Evolutionary conservation across 2,888 invertebrate species (phyloP).

Genomic region (Altica lythri): DNA sequence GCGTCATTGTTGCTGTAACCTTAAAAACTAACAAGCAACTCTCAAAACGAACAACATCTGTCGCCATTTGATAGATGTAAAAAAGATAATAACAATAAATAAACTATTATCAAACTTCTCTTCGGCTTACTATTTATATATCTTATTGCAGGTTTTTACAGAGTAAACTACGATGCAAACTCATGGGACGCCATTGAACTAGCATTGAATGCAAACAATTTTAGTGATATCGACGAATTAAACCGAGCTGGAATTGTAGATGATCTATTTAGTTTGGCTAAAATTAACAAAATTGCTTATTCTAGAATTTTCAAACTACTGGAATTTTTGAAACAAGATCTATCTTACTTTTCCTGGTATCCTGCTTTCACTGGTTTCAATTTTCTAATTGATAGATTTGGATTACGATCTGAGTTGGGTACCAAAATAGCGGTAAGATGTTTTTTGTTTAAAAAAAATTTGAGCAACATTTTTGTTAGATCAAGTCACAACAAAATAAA

Average conservation of each 20-base stretch:
- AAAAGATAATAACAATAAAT: no score
- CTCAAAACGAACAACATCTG: no score
- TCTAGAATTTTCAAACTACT: slow-evolving; percentile 66
- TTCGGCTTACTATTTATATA: no score
- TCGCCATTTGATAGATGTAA: no score
- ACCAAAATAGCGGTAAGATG: slow-evolving; percentile 33
- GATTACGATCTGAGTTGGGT: slow-evolving; percentile 32
- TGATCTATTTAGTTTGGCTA: slow-evolving; percentile 71
- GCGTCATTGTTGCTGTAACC: no score
- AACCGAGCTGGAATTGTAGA: slow-evolving; percentile 80
- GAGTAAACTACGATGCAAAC: slow-evolving; percentile 65
- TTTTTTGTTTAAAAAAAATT: no score
- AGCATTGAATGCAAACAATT: slow-evolving; percentile 57
- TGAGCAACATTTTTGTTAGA: no score
- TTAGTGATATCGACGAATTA: slow-evolving; percentile 61
- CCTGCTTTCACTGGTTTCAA: slow-evolving; percentile 58
- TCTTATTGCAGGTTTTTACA: slow-evolving; percentile 69
- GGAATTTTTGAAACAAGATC: slow-evolving; percentile 70
- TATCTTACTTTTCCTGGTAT: slow-evolving; percentile 75
- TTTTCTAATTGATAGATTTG: slow-evolving; percentile 36
- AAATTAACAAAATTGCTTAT: slow-evolving; percentile 61
- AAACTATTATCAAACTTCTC: no score
- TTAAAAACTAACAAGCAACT: no score
- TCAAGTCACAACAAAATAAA: no score
- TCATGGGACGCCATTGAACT: slow-evolving; percentile 68